phyloP scores from a whole-genome alignment of 2,113 vertebrate genomes.

The Trachemys scripta region DNA sequence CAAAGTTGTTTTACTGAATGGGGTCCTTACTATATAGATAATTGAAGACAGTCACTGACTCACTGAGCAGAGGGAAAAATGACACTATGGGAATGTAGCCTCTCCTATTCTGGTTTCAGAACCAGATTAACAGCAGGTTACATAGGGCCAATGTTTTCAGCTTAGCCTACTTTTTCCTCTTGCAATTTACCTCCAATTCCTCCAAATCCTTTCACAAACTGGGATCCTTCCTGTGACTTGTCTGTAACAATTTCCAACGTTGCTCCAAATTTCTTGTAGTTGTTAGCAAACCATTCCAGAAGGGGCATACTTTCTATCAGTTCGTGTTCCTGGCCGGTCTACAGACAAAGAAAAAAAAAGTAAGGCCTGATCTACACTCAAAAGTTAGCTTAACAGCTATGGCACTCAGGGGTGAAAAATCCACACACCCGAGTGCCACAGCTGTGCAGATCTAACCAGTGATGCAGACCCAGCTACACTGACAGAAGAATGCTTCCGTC shows the following conservation, averaged over 20 bases:
- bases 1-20: neutral
- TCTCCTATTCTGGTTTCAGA: neutral
- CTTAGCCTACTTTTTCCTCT: neutral
- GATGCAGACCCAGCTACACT: neutral
- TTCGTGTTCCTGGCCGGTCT: constrained; percentile 99
- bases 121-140: neutral
- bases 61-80: accelerated
- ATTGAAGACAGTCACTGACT: neutral
- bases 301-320: constrained; percentile 99
- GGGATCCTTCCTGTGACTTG: constrained; percentile 99
- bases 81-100: neutral
- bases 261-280: constrained; percentile 99
- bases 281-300: constrained; percentile 99
- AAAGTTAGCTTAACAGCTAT: neutral
- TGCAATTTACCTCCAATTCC: constrained; percentile 94
- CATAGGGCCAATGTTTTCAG: neutral
- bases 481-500: neutral
- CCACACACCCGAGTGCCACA: neutral
- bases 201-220: constrained; percentile 99
- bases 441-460: neutral
- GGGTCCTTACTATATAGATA: neutral
- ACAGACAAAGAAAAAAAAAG: neutral
- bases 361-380: neutral
- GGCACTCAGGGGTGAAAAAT: too few relatives aligned
- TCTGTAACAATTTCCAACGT: constrained; percentile 99